A percentile compares a stretch with the other conserved stretches of the same genome.
phyloP scores from a whole-genome alignment of 2,113 vertebrate species.

The Sminthopsis crassicaudata region DNA sequence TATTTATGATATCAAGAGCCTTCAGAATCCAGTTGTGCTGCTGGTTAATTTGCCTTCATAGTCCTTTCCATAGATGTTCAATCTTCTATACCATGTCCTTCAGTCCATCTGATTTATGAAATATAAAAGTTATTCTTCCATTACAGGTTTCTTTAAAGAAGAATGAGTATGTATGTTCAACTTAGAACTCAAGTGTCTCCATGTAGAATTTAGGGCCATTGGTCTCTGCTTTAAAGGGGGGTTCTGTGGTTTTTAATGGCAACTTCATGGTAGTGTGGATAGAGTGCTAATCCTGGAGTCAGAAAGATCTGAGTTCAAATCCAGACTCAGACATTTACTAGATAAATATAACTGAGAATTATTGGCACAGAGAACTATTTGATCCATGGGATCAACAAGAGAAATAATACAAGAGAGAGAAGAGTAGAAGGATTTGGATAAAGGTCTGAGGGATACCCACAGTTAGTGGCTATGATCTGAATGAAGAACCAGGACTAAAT shows the following conservation, averaged over 20 bases:
- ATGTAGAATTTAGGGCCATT: not conserved
- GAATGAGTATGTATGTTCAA: constrained; percentile 90
- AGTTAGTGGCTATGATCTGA: not conserved
- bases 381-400: not conserved
- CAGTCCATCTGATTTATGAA: constrained; percentile 94
- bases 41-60: constrained; percentile 93
- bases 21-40: constrained; percentile 95
- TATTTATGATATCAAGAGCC: constrained; percentile 91
- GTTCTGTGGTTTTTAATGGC: not conserved
- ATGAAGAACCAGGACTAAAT: not conserved
- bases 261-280: no score
- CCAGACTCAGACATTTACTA: not conserved
- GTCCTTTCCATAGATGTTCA: constrained; percentile 92
- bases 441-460: not conserved
- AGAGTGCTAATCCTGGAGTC: not conserved
- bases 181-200: constrained; percentile 85
- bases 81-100: constrained; percentile 94
- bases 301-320: not conserved
- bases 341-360: not conserved
- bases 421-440: not conserved
- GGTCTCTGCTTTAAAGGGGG: not conserved
- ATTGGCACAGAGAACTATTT: not conserved
- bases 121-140: constrained; percentile 91
- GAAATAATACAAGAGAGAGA: not conserved
- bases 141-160: constrained; percentile 90